Conservation (phyloP, 2,113 vertebrate genomes). For the Psophia crepitans region DNA sequence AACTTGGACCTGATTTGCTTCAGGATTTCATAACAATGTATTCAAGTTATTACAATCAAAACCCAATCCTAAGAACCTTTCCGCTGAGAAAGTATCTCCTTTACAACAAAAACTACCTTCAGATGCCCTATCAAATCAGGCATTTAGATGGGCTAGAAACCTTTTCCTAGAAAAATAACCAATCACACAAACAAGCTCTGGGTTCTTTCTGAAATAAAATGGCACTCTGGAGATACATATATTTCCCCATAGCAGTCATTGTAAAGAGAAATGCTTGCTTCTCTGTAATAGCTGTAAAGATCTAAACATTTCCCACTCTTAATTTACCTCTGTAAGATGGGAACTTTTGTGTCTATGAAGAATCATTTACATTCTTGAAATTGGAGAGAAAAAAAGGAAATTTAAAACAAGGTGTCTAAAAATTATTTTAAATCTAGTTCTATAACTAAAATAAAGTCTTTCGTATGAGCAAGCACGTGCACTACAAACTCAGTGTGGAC, state of each 20-base stretch:
- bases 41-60: not conserved
- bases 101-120: not conserved
- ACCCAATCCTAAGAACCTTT: not conserved
- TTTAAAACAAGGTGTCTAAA: not conserved
- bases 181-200: not conserved
- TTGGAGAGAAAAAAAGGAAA: not conserved
- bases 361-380: not conserved
- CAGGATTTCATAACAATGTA: not conserved
- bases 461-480: not conserved
- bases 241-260: not conserved
- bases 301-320: not conserved
- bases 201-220: not conserved
- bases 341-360: not conserved
- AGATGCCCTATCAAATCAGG: not conserved
- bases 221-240: not conserved
- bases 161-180: not conserved
- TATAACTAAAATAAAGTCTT: not conserved
- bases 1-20: not conserved
- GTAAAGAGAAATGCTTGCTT: not conserved
- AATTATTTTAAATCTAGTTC: not conserved
- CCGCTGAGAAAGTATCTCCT: not conserved
- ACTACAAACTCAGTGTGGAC: not conserved
- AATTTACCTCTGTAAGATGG: not conserved
- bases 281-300: not conserved
- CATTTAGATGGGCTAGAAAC: not conserved